Evolutionary conservation across 2,888 invertebrate genomes (phyloP).

Genomic region (Cybosia mesomella): DNA sequence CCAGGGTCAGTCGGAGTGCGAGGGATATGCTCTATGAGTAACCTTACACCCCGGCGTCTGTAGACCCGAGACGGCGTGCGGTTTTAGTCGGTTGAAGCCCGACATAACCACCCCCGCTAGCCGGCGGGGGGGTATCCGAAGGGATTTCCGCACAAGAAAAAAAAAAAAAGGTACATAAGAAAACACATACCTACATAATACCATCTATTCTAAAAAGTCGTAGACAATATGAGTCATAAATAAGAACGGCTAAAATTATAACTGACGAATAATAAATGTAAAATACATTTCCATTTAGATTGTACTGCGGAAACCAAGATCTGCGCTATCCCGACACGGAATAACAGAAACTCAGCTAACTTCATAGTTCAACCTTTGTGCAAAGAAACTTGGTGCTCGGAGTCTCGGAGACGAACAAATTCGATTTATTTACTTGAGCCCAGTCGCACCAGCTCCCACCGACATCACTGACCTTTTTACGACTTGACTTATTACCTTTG

Average conservation of each 20-base stretch:
- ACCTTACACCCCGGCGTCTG: no score
- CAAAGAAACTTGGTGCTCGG: conserved; percentile 47
- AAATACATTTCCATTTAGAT: conserved; percentile 51
- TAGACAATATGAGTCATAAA: not conserved
- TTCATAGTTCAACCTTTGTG: conserved; percentile 52
- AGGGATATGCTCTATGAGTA: no score
- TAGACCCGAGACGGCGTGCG: no score
- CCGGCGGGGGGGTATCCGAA: no score
- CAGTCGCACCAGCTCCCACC: conserved; percentile 19
- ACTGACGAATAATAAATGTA: conserved; percentile 36
- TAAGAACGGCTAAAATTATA: conserved; percentile 12
- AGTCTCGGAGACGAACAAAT: conserved; percentile 57
- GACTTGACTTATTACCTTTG: conserved; percentile 16
- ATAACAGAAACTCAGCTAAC: conserved; percentile 46
- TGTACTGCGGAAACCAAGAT: conserved; percentile 34
- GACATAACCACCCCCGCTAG: no score
- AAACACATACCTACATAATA: not conserved
- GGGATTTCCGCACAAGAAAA: no score
- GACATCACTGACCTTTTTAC: conserved; percentile 28
- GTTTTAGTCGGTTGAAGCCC: no score
- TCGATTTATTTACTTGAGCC: conserved; percentile 59
- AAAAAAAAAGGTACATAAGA: no score
- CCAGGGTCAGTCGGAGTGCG: no score
- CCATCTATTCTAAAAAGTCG: not conserved
- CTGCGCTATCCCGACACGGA: conserved; percentile 31